A percentile compares a stretch with the other conserved stretches of the same genome.
Conservation (phyloP, 2,888 invertebrate genomes). For the Hyalella azteca region DNA sequence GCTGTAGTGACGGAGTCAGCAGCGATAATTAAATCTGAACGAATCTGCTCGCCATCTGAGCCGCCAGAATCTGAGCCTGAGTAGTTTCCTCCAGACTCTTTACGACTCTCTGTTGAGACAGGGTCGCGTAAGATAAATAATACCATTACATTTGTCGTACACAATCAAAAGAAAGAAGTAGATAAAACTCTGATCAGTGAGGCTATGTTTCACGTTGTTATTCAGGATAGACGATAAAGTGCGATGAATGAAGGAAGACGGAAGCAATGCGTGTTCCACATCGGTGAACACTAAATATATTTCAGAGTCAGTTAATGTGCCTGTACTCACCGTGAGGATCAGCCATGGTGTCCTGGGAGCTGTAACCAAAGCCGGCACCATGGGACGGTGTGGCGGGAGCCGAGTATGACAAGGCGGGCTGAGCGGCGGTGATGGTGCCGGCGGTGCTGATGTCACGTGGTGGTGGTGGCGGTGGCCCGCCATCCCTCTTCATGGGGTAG, state of each 20-base stretch:
- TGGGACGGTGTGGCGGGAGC: conserved; percentile 55
- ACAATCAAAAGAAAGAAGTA: no score
- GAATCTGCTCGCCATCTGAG: conserved; percentile 66
- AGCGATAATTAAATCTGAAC: conserved; percentile 89
- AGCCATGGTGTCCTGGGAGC: background rate
- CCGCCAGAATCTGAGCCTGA: conserved; percentile 23
- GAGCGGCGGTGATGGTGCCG: conserved; percentile 18
- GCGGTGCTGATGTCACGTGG: conserved; percentile 8
- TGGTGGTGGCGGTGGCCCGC: background rate
- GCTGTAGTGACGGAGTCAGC: conserved; percentile 98
- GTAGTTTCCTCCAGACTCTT: background rate
- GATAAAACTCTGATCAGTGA: no score
- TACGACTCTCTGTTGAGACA: no score
- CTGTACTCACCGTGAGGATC: background rate
- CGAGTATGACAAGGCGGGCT: conserved; percentile 46
- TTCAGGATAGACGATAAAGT: no score
- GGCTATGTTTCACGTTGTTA: no score
- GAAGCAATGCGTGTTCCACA: background rate
- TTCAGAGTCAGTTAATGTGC: no score
- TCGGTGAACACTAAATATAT: no score
- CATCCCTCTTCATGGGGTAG: conserved; percentile 35
- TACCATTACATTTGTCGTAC: no score
- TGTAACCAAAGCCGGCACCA: background rate
- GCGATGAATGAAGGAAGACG: no score
- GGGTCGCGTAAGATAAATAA: no score